Evolutionary conservation across 2,888 invertebrate species (phyloP), one percentile per base, ranked within the genome.

Genomic region (Plebejus anna): DNA sequence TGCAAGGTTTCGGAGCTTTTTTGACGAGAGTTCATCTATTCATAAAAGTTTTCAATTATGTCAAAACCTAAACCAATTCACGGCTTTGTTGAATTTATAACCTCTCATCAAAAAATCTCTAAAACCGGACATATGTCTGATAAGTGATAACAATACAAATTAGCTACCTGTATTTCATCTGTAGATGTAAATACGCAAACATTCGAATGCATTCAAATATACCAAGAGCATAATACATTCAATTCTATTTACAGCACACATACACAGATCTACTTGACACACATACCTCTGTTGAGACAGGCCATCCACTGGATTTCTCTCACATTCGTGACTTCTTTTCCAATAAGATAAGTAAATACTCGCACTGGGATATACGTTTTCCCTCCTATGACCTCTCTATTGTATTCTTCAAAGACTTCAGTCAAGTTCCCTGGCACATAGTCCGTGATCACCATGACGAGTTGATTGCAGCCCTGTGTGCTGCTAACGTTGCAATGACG

Each of bases 381-480:
- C 57, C 86, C 86, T 28, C 94, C 95, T 79, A 96, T 96, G 79
- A 94, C 90, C 76, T 94, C 94, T 91, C 96, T 95, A 88, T 99
- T 99, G 89, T 97, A 96, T 80, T 95, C 92, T 79, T 96, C 95
- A 84, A 99, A 98, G 4, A 98, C 95, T 82, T 98, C 97, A 16
- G 97, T 97, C 80, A 97, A 95, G 87, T 97, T 98, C 75, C 97
- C 97, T 0, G 98, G 96, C 3, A 98, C 97, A 72, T 98, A 98
- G 89, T 99, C 99, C 0, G 99, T 99, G 80, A 99, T 96, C 77
- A 99, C 92, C 98, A 99, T 99, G 79, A 99, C 98, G 47, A 98
- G 96, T 89, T 98, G 98, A 91, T 99, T 99, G 87, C 99, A 99
- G 55, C 96, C 95, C 77, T 95, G 94, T 5, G 83, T 85, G 78